Evolutionary conservation across 2,888 invertebrate genomes (phyloP).

Genomic region (Philhelius pedissequus): DNA sequence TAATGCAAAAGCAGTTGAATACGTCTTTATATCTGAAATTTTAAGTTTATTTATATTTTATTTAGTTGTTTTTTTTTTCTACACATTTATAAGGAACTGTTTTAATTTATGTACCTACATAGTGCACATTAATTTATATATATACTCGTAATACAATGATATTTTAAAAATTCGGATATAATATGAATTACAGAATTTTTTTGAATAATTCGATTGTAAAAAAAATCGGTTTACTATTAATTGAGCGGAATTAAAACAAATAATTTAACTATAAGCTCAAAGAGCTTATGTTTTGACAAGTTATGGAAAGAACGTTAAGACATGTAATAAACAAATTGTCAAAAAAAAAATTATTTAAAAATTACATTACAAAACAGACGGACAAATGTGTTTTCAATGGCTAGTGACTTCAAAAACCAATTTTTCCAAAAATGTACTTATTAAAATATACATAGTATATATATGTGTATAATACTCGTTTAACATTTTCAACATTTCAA

Average conservation of each 20-base stretch:
- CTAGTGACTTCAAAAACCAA: too few relatives aligned
- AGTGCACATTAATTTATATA: conserved; percentile 11
- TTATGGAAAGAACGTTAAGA: not conserved
- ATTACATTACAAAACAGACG: too few relatives aligned
- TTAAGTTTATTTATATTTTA: conserved; percentile 41
- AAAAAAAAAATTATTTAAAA: too few relatives aligned
- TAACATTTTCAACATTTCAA: too few relatives aligned
- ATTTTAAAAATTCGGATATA: not conserved
- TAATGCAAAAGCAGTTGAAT: conserved; percentile 64
- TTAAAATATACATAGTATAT: too few relatives aligned
- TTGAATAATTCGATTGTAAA: not conserved
- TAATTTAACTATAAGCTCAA: not conserved
- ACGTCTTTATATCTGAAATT: conserved; percentile 36
- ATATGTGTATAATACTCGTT: too few relatives aligned
- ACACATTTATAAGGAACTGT: conserved; percentile 67
- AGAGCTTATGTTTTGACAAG: not conserved
- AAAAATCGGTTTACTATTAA: conserved; percentile 43
- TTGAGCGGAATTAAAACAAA: conserved; percentile 35
- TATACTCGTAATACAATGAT: too few relatives aligned
- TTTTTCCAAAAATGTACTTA: too few relatives aligned
- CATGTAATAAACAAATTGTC: too few relatives aligned
- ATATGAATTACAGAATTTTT: not conserved
- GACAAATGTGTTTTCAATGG: too few relatives aligned
- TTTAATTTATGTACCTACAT: conserved; percentile 39
- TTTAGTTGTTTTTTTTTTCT: conserved; percentile 18